Evolutionary conservation across 2,888 invertebrate species (phyloP), one percentile per base, ranked within the genome.

Genomic region (Eucera pruinosa): DNA sequence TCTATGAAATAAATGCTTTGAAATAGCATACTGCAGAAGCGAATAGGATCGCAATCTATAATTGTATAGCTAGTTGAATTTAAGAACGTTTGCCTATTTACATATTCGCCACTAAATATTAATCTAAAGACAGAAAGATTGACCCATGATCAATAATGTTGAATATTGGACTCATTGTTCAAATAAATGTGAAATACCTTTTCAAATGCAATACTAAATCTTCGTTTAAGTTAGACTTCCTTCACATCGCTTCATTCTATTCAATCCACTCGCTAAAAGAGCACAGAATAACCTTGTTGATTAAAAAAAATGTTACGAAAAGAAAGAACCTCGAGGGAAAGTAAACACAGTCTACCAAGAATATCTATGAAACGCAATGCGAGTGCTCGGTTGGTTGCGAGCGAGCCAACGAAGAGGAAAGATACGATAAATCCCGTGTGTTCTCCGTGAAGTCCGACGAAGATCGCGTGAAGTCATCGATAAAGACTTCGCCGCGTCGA

Each of bases 381-480:
- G 4, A n/a, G 36, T 23, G 15, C 27, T 52, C 41, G 27, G 27
- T 39, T 2, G 27, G 20, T 33, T 23, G 45, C 27, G 13, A 30
- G 41, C 23, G 33, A 30, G 48, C 18, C 45, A 45, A 39, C 41
- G 30, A 13, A 33, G 39, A 33, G 18, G n/a, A 20, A 27, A 45
- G 58, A 61, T 50, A 43, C 54, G 62, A 71, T 74, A 64, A 75
- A 72, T 30, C 39, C 25, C 13, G 33, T 55, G 45, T 18, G 27
- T 36, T 36, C 36, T 2, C 47, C 1, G 25, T 41, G 45, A 64
- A 52, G n/a, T 58, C 54, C 47, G 25, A 15, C 33, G 58, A 61
- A 65, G 55, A 67, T 62, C 66, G 61, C 50, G 55, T 58, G 75
- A 67, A 76, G 50, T 76, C 67, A 66, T 62, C 61, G 75, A 67